Evolutionary conservation across 2,888 invertebrate genomes (phyloP).

Genomic region (Sinohyriopsis cumingii): DNA sequence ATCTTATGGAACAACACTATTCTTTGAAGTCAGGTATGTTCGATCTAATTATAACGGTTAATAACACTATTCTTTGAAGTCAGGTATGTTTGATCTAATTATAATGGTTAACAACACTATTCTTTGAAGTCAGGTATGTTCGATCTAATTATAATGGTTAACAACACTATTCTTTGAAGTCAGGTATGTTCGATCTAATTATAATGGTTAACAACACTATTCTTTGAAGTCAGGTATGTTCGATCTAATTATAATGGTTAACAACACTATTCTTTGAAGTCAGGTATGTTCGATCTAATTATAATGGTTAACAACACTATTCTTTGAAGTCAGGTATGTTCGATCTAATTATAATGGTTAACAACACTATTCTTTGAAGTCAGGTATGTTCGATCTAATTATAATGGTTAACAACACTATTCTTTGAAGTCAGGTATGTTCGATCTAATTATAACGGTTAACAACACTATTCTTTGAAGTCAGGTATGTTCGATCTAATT

Average conservation of each 20-base stretch:
- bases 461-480: conserved; percentile 54
- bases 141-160: conserved; percentile 11
- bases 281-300: conserved; percentile 35
- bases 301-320: conserved; percentile 48
- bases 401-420: conserved; percentile 48
- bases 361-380: conserved; percentile 54
- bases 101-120: conserved; percentile 46
- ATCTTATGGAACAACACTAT: conserved; percentile 55
- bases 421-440: conserved; percentile 55
- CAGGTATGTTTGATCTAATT: too few species aligned
- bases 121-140: conserved; percentile 55
- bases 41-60: neutral
- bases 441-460: conserved; percentile 11
- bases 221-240: conserved; percentile 55
- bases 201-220: conserved; percentile 48
- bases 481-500: conserved; percentile 35
- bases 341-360: conserved; percentile 11
- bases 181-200: conserved; percentile 35
- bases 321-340: conserved; percentile 55
- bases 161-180: conserved; percentile 54
- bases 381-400: conserved; percentile 35
- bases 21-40: conserved; percentile 55
- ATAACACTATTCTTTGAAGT: too few species aligned
- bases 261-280: conserved; percentile 54
- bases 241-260: conserved; percentile 11